Conservation (phyloP, 2,888 invertebrate species). For the Rhingia campestris region DNA sequence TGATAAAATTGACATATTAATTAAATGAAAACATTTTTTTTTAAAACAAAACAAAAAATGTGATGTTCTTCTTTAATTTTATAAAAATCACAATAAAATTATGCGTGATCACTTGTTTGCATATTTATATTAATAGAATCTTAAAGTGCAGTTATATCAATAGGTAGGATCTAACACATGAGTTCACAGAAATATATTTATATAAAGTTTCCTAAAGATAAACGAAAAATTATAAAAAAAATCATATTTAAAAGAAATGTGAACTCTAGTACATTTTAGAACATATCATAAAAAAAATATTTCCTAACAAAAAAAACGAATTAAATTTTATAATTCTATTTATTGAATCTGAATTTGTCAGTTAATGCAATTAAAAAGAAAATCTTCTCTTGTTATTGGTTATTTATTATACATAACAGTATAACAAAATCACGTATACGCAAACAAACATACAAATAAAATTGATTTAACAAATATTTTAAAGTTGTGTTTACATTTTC, state of each 20-base stretch:
- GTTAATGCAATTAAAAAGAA: slow-evolving; percentile 3
- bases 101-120: background rate
- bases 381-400: slow-evolving; percentile 17
- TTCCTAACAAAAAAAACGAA: background rate
- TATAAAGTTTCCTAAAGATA: background rate
- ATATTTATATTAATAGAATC: slow-evolving; percentile 9
- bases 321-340: slow-evolving; percentile 42
- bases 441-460: no score
- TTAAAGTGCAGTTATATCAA: slow-evolving; percentile 18
- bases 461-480: no score
- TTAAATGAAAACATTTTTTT: no score
- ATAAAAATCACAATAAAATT: slow-evolving; percentile 5
- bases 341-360: slow-evolving; percentile 24
- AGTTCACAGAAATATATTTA: background rate
- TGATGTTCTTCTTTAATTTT: background rate
- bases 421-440: no score
- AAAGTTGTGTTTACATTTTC: no score
- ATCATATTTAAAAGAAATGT: slow-evolving; percentile 4
- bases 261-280: slow-evolving; percentile 44
- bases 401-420: no score
- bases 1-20: no score
- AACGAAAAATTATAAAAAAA: background rate
- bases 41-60: no score
- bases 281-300: slow-evolving; percentile 61
- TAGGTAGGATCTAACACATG: background rate